phyloP scores from a whole-genome alignment of 2,888 invertebrate genomes.

The Polydrusus tereticollis region DNA sequence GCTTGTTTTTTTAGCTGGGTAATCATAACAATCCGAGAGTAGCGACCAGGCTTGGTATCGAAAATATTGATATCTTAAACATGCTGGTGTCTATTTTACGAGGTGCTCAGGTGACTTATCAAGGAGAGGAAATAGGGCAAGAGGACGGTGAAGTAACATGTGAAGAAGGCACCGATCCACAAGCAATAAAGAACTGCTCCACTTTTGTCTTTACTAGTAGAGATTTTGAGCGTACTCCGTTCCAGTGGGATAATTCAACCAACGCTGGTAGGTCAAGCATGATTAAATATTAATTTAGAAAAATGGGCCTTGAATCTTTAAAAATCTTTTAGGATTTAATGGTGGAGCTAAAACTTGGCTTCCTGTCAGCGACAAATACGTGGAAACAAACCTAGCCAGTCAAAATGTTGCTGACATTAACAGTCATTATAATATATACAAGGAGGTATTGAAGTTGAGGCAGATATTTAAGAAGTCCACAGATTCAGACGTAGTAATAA shows the following conservation, averaged over 20 bases:
- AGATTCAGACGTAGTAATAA: background rate
- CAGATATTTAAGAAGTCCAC: background rate
- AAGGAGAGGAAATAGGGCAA: slow-evolving; percentile 86
- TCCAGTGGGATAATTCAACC: slow-evolving; percentile 77
- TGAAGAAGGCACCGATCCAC: too few species aligned
- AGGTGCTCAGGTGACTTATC: slow-evolving; percentile 87
- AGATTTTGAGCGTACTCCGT: too few species aligned
- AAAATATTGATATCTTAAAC: slow-evolving; percentile 82
- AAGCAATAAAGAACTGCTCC: slow-evolving; percentile 60
- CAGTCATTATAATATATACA: too few species aligned
- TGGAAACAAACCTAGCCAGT: slow-evolving; percentile 70
- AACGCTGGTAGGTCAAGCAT: slow-evolving; percentile 70
- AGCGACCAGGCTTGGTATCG: slow-evolving; percentile 76
- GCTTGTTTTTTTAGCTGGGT: slow-evolving; percentile 70
- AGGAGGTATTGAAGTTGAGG: slow-evolving; percentile 61
- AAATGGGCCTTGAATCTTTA: background rate
- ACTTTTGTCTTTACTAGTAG: slow-evolving; percentile 72
- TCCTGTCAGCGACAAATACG: slow-evolving; percentile 75
- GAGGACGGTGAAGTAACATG: slow-evolving; percentile 64
- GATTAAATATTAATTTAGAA: background rate
- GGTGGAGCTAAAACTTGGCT: slow-evolving; percentile 73
- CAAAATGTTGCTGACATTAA: slow-evolving; percentile 63
- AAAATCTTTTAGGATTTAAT: slow-evolving; percentile 65
- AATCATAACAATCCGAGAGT: slow-evolving; percentile 82
- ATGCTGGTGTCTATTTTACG: slow-evolving; percentile 85